Evolutionary conservation across 2,888 invertebrate species (phyloP), one percentile per base, ranked within the genome.

Genomic region (Brenthis ino): DNA sequence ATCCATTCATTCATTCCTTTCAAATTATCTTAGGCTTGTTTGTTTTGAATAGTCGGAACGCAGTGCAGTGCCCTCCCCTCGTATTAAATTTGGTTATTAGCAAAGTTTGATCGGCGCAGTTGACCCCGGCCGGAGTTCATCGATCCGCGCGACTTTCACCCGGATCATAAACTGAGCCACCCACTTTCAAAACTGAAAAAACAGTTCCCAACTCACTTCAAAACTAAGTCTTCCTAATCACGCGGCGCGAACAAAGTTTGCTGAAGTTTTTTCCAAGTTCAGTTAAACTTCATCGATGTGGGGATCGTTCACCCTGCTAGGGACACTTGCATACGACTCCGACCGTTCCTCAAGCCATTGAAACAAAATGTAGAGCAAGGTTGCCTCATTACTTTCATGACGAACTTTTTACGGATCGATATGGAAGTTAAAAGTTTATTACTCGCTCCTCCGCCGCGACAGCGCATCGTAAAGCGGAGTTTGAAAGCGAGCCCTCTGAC

Each of bases 191-290:
- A 93, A 91, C 91, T 91, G 89, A 88, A 92, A 91, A 91, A 91
- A 86, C 89, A 88, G 86, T 90, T 89, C 87, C 83, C 86, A 85
- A 88, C 89, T 90, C 86, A 89, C 89, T 92, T 92, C 88, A 89
- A 85, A 93, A 93, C 92, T 92, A 92, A 93, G 91, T 91, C 91
- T 87, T 91, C 90, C 92, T 93, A 93, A 93, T 93, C 93, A 93
- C 91, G 87, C 87, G 87, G 88, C 89, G 89, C 87, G 88, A 87
- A 88, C 87, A 85, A 91, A 91, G 83, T 91, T 91, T 82, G 74
- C 76, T 80, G 80, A 87, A 91, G 89, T 91, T 91, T 93, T 92
- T 91, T 91, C 87, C 89, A 91, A 93, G 91, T 92, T 91, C 88
- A 88, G 85, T 85, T 85, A 81, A 91, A 91, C 85, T 91, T 88